Evolutionary conservation across 1,140 invertebrate species (phyloP).

Genomic region (Eriocheir sinensis): DNA sequence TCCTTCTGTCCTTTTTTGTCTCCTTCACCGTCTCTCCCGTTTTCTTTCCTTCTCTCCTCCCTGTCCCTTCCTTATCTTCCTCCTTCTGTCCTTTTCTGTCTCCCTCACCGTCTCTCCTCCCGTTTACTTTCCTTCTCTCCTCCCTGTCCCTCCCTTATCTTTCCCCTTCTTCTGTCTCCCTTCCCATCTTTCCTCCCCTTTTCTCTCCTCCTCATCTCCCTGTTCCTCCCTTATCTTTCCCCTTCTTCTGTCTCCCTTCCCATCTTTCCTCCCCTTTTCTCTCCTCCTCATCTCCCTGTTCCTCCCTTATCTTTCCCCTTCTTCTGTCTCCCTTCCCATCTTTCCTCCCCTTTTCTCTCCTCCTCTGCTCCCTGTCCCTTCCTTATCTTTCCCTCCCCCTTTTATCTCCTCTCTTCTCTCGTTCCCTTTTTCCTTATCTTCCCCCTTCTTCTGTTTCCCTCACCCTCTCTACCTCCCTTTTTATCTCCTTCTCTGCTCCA

Average conservation of each 20-base stretch:
- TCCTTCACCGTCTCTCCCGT: no score
- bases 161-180: not conserved
- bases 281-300: not conserved
- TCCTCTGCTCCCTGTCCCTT: not conserved
- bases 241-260: not conserved
- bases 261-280: not conserved
- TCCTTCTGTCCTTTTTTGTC: slow-evolving; percentile 25
- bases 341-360: not conserved
- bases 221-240: not conserved
- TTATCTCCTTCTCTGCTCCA: not conserved
- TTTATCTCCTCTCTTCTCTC: not conserved
- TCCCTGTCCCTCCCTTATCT: not conserved
- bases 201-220: not conserved
- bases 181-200: not conserved
- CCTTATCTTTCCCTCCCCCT: not conserved
- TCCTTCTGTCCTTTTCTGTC: not conserved
- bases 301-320: not conserved
- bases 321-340: not conserved
- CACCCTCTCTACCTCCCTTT: not conserved
- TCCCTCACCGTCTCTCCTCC: no score
- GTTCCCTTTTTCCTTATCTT: not conserved
- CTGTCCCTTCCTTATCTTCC: no score
- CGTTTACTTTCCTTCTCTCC: no score
- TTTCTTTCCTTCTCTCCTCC: no score
- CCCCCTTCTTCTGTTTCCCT: not conserved